Base-by-base conservation (phyloP, 2,888 invertebrate species). In the Scotopteryx bipunctaria region DNA sequence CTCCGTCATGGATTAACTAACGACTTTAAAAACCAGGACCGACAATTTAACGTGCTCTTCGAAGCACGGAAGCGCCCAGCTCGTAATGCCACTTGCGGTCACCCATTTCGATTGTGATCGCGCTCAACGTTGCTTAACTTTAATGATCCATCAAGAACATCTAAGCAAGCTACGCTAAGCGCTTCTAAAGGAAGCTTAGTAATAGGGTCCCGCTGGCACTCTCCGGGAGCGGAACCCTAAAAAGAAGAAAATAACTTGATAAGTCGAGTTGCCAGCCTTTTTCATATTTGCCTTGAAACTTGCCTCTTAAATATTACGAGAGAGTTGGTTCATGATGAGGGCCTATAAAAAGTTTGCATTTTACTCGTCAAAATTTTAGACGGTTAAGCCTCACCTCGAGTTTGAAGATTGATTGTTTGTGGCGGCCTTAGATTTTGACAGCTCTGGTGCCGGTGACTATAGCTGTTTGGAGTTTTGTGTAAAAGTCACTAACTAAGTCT, bases 321-420 rank as follows among this genome's bases (percentile, higher is more conserved):
- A 37, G 52, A 63, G 61, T 59, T 60, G 36, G 40, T 46, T 52
- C 56, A 52, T 65, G 71, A 75, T 67, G 73, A 68, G 63, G 59
- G 61, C 62, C 70, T 72, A 73, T 78, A 71, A 78, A 78, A 78
- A 79, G 67, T 80, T 79, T 71, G 57, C 67, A 73, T 71, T 73
- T 73, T 68, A 60, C 74, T 67, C 66, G 73, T 77, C 75, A 73
- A 76, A 74, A 73, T 74, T 61, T 60, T 60, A 50, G 40, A 43
- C 59, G 53, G 53, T 48, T 45, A 9, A 36, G 46, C 23, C 55
- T 51, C 54, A 62, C 62, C 55, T 59, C 29, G 45, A 55, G 58
- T 55, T 57, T 63, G 48, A 60, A 60, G 63, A 60, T 62, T 59
- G 59, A 62, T 62, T 52, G 57, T 56, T 55, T 47, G 23, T 14